These are phyloP conservation scores for Brassicogethes aeneus DNA, from an alignment of 2,888 invertebrate genomes.

Conservation along the genomic window DNA sequence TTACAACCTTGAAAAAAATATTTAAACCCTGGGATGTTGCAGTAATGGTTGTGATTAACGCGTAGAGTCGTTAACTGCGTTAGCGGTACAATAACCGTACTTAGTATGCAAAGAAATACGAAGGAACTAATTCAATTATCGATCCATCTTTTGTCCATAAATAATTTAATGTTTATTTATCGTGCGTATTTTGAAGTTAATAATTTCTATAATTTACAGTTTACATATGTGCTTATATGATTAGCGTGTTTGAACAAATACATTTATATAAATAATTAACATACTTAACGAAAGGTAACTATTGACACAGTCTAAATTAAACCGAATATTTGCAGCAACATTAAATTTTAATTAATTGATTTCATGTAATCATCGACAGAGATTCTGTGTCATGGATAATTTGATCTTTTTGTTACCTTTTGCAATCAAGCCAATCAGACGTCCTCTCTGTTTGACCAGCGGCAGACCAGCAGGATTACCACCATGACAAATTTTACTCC, in stretches of 20 bases:
- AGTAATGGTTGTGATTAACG: too few relatives aligned
- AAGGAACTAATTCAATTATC: background rate
- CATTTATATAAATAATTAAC: constrained; percentile 25
- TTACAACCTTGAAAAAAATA: too few relatives aligned
- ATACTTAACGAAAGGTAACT: constrained; percentile 21
- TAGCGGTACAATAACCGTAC: too few relatives aligned
- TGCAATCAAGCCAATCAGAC: too few relatives aligned
- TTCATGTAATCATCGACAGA: background rate
- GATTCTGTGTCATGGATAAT: too few relatives aligned
- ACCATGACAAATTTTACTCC: too few relatives aligned
- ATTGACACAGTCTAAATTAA: constrained; percentile 18
- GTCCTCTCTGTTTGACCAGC: too few relatives aligned
- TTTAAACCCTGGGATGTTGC: too few relatives aligned
- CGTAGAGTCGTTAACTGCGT: too few relatives aligned
- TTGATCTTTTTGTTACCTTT: too few relatives aligned
- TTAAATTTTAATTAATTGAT: constrained; percentile 1
- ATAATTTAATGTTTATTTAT: constrained; percentile 1
- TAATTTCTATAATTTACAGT: constrained; percentile 19
- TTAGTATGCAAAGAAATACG: too few relatives aligned
- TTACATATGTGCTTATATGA: constrained; percentile 20
- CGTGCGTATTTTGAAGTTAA: constrained; percentile 9
- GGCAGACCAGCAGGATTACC: too few relatives aligned
- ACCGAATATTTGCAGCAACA: constrained; percentile 11
- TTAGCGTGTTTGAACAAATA: constrained; percentile 22
- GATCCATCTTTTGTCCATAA: background rate